Conservation (phyloP, 1,140 invertebrate genomes). For the Heliothis subflexa region DNA sequence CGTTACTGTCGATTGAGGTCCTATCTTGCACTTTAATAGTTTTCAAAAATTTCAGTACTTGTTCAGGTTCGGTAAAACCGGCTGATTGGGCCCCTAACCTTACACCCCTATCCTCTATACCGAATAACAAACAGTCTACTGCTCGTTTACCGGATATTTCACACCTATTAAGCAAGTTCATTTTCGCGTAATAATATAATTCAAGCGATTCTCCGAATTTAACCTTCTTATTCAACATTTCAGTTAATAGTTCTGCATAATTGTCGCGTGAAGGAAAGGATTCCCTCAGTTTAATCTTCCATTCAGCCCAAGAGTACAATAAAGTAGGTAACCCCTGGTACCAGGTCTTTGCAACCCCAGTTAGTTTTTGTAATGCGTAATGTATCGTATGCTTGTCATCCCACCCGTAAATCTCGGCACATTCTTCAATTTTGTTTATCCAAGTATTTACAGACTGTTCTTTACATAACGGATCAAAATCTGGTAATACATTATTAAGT, state of each 20-base stretch:
- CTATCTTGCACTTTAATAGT: slow-evolving; percentile 39
- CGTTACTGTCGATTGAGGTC: background rate
- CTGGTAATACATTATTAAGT: slow-evolving; percentile 42
- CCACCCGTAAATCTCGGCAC: slow-evolving; percentile 49
- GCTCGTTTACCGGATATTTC: too few species aligned
- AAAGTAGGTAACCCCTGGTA: slow-evolving; percentile 62
- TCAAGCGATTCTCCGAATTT: slow-evolving; percentile 45
- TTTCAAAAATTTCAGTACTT: slow-evolving; percentile 49
- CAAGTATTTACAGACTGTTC: slow-evolving; percentile 54
- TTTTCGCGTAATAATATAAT: too few species aligned
- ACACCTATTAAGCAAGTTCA: too few species aligned
- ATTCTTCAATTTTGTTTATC: slow-evolving; percentile 62
- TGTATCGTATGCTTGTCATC: slow-evolving; percentile 17
- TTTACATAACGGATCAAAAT: slow-evolving; percentile 54
- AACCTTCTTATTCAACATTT: slow-evolving; percentile 56
- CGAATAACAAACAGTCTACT: too few species aligned
- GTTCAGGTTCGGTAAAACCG: slow-evolving; percentile 46
- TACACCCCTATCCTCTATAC: too few species aligned
- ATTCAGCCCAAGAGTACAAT: slow-evolving; percentile 63
- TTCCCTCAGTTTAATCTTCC: slow-evolving; percentile 63
- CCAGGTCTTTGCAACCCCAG: slow-evolving; percentile 64
- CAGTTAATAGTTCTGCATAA: slow-evolving; percentile 55
- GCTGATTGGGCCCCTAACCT: slow-evolving; percentile 50
- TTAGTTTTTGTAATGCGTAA: slow-evolving; percentile 60
- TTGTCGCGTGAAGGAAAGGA: slow-evolving; percentile 61